Evolutionary conservation across 2,888 invertebrate genomes (phyloP).

Genomic region (Folsomia manolachei): DNA sequence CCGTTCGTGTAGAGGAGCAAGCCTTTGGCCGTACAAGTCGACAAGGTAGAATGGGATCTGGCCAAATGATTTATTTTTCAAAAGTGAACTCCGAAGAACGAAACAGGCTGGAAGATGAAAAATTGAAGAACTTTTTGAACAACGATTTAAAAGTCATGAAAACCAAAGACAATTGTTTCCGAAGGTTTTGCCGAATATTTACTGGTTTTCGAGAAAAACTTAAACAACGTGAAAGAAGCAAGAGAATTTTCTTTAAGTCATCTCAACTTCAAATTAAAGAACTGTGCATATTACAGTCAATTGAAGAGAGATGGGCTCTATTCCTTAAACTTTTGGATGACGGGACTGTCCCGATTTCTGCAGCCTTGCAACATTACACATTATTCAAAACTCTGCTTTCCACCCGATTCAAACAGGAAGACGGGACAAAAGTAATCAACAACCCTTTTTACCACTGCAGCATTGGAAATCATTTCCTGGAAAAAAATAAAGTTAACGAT

Average conservation of each 20-base stretch:
- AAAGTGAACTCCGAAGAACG: not conserved
- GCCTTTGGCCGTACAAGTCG: slow-evolving; percentile 32
- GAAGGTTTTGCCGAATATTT: not conserved
- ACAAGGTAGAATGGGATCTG: slow-evolving; percentile 29
- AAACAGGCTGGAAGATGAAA: too few relatives aligned
- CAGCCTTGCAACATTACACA: not conserved
- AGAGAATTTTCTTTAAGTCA: too few relatives aligned
- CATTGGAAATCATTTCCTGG: slow-evolving; percentile 22
- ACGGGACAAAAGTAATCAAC: not conserved
- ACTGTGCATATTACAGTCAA: slow-evolving; percentile 5
- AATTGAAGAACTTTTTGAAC: not conserved
- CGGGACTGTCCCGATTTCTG: not conserved
- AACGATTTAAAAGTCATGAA: slow-evolving; percentile 9
- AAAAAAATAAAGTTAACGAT: not conserved
- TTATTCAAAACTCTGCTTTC: not conserved
- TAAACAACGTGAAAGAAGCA: too few relatives aligned
- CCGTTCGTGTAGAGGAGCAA: slow-evolving; percentile 33
- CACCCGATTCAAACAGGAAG: not conserved
- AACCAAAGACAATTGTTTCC: not conserved
- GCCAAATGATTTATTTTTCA: slow-evolving; percentile 30
- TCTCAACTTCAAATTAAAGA: too few relatives aligned
- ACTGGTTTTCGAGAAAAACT: not conserved
- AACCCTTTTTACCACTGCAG: slow-evolving; percentile 20
- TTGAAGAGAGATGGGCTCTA: slow-evolving; percentile 35
- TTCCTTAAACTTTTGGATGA: slow-evolving; percentile 28